Base-by-base conservation (phyloP, 2,888 invertebrate species). In the Crepidodera aurea region DNA sequence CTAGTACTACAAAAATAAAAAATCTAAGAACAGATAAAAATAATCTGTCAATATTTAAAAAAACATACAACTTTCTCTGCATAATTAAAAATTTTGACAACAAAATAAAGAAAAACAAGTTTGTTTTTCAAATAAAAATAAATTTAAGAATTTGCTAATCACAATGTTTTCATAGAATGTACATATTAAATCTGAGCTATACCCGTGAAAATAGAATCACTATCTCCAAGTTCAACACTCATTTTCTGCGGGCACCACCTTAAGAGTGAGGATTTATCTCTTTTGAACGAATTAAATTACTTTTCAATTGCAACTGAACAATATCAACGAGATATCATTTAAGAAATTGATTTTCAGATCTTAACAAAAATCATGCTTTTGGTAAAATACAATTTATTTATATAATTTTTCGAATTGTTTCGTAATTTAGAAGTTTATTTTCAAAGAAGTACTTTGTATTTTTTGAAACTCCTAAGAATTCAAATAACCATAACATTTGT, bases 1-100 rank as follows among this genome's bases (percentile, higher is more conserved):
- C 73, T 73, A 73, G 73, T 69, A 65, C 71, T 73, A 72, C 71
- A 72, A 71, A 72, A 72, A 70, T 70, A 71, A 70, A 71, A 59
- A 67, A 70, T 67, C 62, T 66, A 70, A 55, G 42, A 59, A 59
- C 63, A 60, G 63, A 65, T 65, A 67, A 69, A 68, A 69, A 69
- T 68, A 68, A 70, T 63, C 44, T 63, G 58, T 70, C 2, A 15
- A 27, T 44, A 12, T 10, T 29, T 61, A 62, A 48, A 53, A 48
- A 50, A 60, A 12, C n/a, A 46, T 27, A 46, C 46, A n/a, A 27
- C 25, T 63, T 60, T 55, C 12, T 62, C 59, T 58, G 59, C 18
- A 25, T 56, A 50, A 62, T 65, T 56, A 37, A 65, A 67, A 65
- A 67, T 65, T 67, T 67, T 59, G 67, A 61, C 51, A 61, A 56